Evolutionary conservation across 2,797 vertebrate genomes (phyloP), one percentile per base, ranked within the genome.

Genomic region (Microcaecilia unicolor): DNA sequence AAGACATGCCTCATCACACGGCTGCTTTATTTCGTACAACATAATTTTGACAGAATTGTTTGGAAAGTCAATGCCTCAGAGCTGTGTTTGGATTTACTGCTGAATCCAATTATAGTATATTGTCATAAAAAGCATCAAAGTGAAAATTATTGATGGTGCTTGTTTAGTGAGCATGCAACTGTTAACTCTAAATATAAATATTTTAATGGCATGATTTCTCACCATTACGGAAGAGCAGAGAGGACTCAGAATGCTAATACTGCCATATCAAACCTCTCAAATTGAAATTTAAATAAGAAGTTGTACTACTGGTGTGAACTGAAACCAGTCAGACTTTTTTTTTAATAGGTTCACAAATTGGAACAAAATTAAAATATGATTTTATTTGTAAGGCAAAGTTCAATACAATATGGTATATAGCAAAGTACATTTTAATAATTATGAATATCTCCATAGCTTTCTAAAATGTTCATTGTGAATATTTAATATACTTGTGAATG

Each of bases 111-210:
- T 74, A 74, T 22, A 56, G 34, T 31, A 20, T 34, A 74, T 74
- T 70, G 75, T 79, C 64, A 71, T 78, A 69, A 74, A 74, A 70
- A 45, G n/a, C 57, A 69, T 68, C 59, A 74, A 63, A 70, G 43
- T 69, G 54, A 76, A 79, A 61, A 72, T 67, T 75, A 74, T 71
- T 62, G 63, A 75, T 65, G 35, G 22, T 46, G 11, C 25, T 67
- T 68, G 27, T 64, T 75, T 73, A 69, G 59, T 47, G 31, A 69
- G 45, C 13, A 0, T 64, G 55, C 26, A 65, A 72, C 59, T 58
- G 44, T 51, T 68, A 74, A 58, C 20, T 58, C 50, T 47, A 76
- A 73, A 65, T 59, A 68, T 68, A 70, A 74, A 73, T 76, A 69
- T 58, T 70, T 63, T 50, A 74, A 56, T 50, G 30, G 2, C 1